A percentile compares a stretch with the other conserved stretches of the same genome.
phyloP scores from a whole-genome alignment of 1,140 invertebrate species.

The Neodiprion lecontei region DNA sequence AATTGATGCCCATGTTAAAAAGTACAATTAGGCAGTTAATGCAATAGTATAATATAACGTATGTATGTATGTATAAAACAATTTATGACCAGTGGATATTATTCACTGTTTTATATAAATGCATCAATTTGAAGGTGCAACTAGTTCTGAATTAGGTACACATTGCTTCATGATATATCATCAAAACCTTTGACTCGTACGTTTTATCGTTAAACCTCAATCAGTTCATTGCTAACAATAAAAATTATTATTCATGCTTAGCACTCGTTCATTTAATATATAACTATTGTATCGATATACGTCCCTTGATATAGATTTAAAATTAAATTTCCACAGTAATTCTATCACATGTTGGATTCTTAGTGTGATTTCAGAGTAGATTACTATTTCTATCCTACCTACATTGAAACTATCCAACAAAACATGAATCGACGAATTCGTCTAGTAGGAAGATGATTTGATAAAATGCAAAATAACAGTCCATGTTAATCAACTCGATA shows the following conservation, averaged over 20 bases:
- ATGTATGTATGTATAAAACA: no score
- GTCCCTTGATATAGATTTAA: background rate
- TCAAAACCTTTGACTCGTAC: no score
- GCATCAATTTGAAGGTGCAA: no score
- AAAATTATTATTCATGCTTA: background rate
- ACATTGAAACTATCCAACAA: background rate
- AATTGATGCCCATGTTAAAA: no score
- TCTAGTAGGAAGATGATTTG: background rate
- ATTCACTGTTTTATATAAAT: no score
- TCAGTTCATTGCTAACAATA: background rate
- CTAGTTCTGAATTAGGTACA: no score
- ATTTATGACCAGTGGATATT: no score
- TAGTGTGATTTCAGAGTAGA: background rate
- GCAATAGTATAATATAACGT: no score
- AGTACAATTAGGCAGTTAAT: no score
- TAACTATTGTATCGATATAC: background rate
- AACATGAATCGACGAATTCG: background rate
- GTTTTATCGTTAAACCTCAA: background rate
- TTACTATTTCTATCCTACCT: background rate
- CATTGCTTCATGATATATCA: no score
- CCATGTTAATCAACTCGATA: background rate
- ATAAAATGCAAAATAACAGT: background rate
- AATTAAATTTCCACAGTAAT: background rate
- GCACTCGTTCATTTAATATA: background rate
- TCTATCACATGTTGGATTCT: background rate